A percentile compares a stretch with the other conserved stretches of the same genome.
These are phyloP conservation scores for Hemicentrotus pulcherrimus DNA, from an alignment of 35 echinoderm and acorn worm species.

Conservation along the genomic window DNA sequence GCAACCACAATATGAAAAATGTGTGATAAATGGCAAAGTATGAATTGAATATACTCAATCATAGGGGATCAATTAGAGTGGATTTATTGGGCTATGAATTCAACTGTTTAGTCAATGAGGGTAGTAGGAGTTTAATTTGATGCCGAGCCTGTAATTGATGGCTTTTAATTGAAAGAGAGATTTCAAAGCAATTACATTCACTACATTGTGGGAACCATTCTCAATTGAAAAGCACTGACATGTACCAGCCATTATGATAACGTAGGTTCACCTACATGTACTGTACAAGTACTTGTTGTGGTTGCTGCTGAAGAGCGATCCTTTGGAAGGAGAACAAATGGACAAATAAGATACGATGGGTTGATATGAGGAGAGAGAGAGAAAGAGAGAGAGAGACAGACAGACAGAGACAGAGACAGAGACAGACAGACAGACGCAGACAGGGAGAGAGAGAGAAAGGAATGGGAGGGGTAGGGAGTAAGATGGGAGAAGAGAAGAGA, in stretches of 20 bases:
- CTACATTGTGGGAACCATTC: constrained; percentile 7
- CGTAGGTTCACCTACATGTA: background rate
- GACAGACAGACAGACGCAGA: no score
- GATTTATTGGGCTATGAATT: background rate
- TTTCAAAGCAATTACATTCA: background rate
- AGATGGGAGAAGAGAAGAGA: background rate
- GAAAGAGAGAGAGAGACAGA: no score
- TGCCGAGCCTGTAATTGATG: background rate
- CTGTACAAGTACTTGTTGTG: background rate
- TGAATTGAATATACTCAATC: background rate
- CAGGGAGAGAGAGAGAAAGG: background rate
- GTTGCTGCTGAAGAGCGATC: background rate
- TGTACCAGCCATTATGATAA: background rate
- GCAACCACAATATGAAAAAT: background rate
- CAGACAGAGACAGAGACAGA: no score
- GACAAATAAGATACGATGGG: background rate
- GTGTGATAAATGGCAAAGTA: background rate
- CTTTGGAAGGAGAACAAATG: background rate
- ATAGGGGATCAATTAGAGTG: background rate
- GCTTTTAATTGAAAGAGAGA: background rate
- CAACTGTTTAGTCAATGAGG: background rate
- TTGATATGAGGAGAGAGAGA: background rate
- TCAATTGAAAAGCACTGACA: background rate
- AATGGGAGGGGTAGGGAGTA: background rate
- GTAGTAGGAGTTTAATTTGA: background rate